Percentiles rank a stretch among this genome's conserved stretches.
Evolutionary conservation across 2,797 vertebrate species (phyloP).

Genomic region (Mormyrus proboscirostris): DNA sequence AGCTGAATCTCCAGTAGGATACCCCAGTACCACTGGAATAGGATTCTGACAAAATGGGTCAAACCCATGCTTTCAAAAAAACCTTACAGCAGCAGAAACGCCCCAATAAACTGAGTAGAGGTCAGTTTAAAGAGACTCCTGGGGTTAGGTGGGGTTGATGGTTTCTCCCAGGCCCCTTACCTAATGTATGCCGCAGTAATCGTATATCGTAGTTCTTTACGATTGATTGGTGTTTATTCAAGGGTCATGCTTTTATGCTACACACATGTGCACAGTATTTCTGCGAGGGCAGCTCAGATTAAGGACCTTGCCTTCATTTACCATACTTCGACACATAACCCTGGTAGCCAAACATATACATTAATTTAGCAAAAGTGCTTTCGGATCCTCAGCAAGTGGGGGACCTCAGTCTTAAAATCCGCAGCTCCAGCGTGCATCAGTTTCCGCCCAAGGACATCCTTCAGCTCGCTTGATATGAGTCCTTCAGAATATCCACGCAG

Average conservation of each 20-base stretch:
- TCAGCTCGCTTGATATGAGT: neutral
- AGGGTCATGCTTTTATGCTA: neutral
- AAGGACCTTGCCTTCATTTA: neutral
- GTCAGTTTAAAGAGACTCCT: neutral
- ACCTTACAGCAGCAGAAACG: neutral
- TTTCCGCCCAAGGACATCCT: neutral
- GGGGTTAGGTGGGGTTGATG: neutral
- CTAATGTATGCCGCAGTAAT: neutral
- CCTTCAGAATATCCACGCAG: neutral
- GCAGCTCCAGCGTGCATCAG: neutral
- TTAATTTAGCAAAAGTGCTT: neutral
- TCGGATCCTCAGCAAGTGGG: neutral
- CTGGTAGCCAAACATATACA: neutral
- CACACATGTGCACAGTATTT: neutral
- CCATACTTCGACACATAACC: neutral
- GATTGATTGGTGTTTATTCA: neutral
- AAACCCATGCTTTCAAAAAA: neutral
- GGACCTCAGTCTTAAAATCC: neutral
- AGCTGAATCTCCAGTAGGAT: neutral
- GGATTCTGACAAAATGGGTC: neutral
- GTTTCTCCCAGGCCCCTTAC: neutral
- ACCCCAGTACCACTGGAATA: neutral
- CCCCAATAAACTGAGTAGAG: neutral
- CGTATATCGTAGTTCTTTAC: neutral
- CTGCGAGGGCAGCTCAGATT: neutral